Percentiles rank a stretch among this genome's conserved stretches.
phyloP scores from a whole-genome alignment of 2,888 invertebrate genomes.

The Drosophila pseudotalamancana region DNA sequence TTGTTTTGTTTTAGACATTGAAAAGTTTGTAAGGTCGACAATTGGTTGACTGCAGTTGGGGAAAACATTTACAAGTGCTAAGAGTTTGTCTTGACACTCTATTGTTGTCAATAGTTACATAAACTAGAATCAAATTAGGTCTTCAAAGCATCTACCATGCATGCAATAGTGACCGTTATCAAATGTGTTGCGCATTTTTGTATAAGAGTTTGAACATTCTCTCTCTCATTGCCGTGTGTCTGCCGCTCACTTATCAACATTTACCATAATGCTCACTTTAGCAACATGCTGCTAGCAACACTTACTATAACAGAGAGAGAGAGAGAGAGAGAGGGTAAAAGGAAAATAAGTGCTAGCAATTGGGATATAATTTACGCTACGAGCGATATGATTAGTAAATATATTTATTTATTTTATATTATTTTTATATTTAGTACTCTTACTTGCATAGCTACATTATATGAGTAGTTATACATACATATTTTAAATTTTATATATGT shows the following conservation, averaged over 20 bases:
- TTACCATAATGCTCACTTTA: background rate
- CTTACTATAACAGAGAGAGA: background rate
- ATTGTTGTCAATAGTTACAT: constrained; percentile 69
- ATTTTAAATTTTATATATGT: too few relatives aligned
- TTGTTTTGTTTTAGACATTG: too few relatives aligned
- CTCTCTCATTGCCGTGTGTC: background rate
- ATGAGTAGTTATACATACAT: too few relatives aligned
- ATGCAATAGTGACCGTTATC: constrained; percentile 31
- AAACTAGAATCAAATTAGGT: constrained; percentile 70
- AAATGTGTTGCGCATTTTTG: constrained; percentile 57
- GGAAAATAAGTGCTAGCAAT: background rate
- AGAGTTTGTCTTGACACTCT: constrained; percentile 39
- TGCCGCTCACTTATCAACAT: constrained; percentile 2
- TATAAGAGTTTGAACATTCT: constrained; percentile 44
- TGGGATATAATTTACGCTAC: too few relatives aligned
- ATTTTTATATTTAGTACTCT: too few relatives aligned
- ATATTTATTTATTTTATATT: too few relatives aligned
- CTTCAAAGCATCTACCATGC: constrained; percentile 29
- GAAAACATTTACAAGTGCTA: constrained; percentile 41
- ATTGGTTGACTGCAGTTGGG: constrained; percentile 18
- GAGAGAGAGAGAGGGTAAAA: background rate
- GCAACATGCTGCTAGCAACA: constrained; percentile 53
- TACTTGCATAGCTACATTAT: too few relatives aligned
- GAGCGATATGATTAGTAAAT: too few relatives aligned
- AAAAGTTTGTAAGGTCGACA: too few relatives aligned